Evolutionary conservation across 30 jellyfish, hydroid and myxozoan genomes (phyloP).

Genomic region (Hydractinia symbiolongicarpus): DNA sequence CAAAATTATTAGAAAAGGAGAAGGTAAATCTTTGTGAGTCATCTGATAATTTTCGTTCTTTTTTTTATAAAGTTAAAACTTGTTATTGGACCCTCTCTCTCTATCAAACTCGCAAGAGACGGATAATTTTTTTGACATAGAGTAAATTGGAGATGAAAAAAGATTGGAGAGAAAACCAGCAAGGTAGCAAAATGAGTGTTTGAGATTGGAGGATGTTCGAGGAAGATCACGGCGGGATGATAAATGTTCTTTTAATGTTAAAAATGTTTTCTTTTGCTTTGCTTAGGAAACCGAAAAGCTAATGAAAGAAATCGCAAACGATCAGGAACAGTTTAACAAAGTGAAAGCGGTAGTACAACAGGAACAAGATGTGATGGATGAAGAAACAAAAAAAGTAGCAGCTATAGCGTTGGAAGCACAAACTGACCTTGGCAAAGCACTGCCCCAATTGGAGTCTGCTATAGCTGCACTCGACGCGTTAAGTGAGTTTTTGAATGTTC

Average conservation of each 20-base stretch:
- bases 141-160: no score
- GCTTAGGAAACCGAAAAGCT: slow-evolving; percentile 67
- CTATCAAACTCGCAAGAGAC: no score
- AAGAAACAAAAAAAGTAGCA: slow-evolving; percentile 70
- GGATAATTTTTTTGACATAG: no score
- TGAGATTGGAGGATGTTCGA: no score
- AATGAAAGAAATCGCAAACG: slow-evolving; percentile 64
- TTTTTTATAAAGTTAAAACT: no score
- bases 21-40: slow-evolving; percentile 36
- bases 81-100: no score
- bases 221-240: no score
- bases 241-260: no score
- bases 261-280: neutral
- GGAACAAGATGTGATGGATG: slow-evolving; percentile 75
- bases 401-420: slow-evolving; percentile 75
- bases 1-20: slow-evolving; percentile 56
- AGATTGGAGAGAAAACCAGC: no score
- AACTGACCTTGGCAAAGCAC: slow-evolving; percentile 54
- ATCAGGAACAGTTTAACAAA: slow-evolving; percentile 58
- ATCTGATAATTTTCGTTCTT: no score
- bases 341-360: slow-evolving; percentile 66
- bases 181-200: no score
- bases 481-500: slow-evolving; percentile 34
- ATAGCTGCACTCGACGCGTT: slow-evolving; percentile 76
- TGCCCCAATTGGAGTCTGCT: slow-evolving; percentile 83